Evolutionary conservation across 2,888 invertebrate species (phyloP), one percentile per base, ranked within the genome.

Genomic region (Kuschelorhynchus macadamiae): DNA sequence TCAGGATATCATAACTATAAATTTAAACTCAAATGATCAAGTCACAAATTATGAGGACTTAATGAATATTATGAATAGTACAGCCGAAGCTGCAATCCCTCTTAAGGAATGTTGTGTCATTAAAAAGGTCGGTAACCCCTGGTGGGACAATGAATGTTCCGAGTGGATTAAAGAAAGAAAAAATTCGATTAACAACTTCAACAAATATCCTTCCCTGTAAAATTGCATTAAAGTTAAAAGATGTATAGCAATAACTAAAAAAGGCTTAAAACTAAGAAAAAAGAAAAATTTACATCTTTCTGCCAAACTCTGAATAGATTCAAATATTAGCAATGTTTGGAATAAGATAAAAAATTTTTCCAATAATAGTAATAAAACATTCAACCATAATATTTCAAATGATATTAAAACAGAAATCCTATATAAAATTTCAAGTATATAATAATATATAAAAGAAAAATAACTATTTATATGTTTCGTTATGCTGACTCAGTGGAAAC

Each of bases 241-340:
- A 1, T 11, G 2, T 4, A 32, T 33, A 9, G 50, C 50, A 5
- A 4, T 12, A 1, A 17, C 50, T 1, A 50, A 32, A 50, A 20
- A n/a, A 20, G 2, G 1, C 12, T n/a, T 47, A 9, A 47, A 47
- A 11, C 8, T 9, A 8, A 47, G 12, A 12, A 47, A 47, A 12
- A 47, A 12, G 25, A 20, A 47, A 12, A 49, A 42, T 46, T 65
- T 25, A 52, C 20, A 17, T 16, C 11, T 1, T 66, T 60, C 12
- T 60, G 65, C 14, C 17, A 20, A 17, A 25, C 46, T 1, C 14
- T 60, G 0, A 66, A 60, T 32, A 50, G 60, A 59, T 3, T 42
- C 66, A 1, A 21, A 60, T 16, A 30, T 25, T n/a, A n/a, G 53
- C 8, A 33, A 44, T 18, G 56, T 56, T 9, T 63, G 63, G 56